Conservation (phyloP, 2,113 vertebrate species). For the Rhynchopsitta pachyrhyncha region DNA sequence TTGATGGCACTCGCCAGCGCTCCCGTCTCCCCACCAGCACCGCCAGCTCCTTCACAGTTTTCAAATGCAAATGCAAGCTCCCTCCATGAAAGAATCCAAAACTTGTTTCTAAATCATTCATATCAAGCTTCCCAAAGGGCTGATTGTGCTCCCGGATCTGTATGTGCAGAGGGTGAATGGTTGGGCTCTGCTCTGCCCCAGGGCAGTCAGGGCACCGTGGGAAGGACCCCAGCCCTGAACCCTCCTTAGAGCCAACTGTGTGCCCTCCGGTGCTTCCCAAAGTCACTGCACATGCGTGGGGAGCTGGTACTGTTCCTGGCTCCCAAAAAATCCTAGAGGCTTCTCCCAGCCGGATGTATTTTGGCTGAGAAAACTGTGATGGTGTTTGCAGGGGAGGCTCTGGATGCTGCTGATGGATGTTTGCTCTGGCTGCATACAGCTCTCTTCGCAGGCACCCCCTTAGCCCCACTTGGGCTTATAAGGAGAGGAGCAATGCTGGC, state of each 20-base stretch:
- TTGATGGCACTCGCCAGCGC: background rate
- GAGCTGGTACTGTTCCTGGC: background rate
- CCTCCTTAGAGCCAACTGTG: background rate
- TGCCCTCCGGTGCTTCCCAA: accelerated
- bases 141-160: background rate
- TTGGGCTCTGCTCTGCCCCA: background rate
- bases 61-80: conserved; percentile 50
- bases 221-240: background rate
- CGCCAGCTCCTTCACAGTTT: background rate
- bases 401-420: background rate
- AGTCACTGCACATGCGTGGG: accelerated
- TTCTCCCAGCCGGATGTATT: background rate
- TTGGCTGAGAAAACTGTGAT: background rate
- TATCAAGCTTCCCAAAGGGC: background rate
- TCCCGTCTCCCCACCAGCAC: background rate
- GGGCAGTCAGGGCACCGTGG: background rate
- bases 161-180: accelerated
- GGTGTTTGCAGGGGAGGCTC: background rate
- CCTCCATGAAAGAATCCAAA: background rate
- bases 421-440: accelerated
- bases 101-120: background rate
- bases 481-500: accelerated
- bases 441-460: background rate
- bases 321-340: background rate
- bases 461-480: background rate